Conservation (phyloP, 2,113 vertebrate genomes). For the Butastur rufipennis region DNA sequence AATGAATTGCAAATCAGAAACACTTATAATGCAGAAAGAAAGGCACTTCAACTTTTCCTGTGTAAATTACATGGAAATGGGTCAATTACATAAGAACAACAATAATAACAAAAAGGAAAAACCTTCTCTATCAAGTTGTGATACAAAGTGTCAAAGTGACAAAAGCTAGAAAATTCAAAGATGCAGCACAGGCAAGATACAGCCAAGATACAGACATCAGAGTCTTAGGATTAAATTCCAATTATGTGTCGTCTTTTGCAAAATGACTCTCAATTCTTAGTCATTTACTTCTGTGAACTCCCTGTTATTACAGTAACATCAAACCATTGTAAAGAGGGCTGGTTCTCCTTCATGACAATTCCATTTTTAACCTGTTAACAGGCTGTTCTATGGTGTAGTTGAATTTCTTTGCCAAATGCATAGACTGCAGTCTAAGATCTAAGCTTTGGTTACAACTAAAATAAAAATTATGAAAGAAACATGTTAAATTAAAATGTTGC, state of each 20-base stretch:
- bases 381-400: background rate
- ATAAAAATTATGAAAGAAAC: background rate
- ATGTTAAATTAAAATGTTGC: background rate
- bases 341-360: background rate
- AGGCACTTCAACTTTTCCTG: background rate
- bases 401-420: background rate
- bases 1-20: conserved; percentile 32
- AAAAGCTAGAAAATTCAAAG: background rate
- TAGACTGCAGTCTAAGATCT: background rate
- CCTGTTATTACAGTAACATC: background rate
- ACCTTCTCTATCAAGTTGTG: background rate
- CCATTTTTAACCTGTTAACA: background rate
- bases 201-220: background rate
- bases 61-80: conserved; percentile 45
- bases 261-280: background rate
- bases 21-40: background rate
- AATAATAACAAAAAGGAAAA: background rate
- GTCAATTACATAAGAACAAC: conserved; percentile 2
- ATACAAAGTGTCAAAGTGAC: background rate
- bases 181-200: background rate
- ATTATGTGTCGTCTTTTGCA: background rate
- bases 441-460: background rate
- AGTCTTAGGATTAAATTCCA: background rate
- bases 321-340: background rate
- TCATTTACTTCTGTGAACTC: background rate